A percentile compares a stretch with the other conserved stretches of the same genome.
phyloP scores from a whole-genome alignment of 2,797 vertebrate genomes.

The Falco berigora region DNA sequence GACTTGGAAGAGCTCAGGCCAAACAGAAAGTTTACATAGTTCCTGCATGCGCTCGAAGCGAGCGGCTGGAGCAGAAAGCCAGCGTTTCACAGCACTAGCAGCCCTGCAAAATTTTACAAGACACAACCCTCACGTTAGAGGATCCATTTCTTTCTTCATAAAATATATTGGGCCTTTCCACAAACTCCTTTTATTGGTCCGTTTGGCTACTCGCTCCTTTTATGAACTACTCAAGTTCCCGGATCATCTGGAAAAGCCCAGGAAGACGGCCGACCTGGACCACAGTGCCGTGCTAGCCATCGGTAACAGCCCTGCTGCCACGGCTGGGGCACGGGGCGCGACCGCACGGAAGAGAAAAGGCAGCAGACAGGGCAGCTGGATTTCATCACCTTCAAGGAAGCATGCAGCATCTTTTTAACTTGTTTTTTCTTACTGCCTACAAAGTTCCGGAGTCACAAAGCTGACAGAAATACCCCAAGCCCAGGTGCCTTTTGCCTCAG shows the following conservation, averaged over 20 bases:
- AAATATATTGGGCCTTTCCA: conserved; percentile 50
- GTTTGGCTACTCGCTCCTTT: conserved; percentile 47
- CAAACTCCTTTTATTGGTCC: conserved; percentile 52
- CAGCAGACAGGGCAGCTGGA: not conserved
- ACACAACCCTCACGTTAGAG: conserved; percentile 32
- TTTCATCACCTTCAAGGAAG: not conserved
- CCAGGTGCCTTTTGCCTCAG: not conserved
- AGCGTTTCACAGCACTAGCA: not conserved
- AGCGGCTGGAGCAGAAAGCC: not conserved
- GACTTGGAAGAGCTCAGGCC: not conserved
- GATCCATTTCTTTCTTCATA: conserved; percentile 53
- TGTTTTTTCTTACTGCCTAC: not conserved
- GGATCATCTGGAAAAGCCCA: conserved; percentile 5
- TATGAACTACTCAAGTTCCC: conserved; percentile 35
- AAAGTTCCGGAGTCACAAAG: not conserved
- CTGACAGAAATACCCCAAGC: not conserved
- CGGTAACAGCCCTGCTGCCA: not conserved
- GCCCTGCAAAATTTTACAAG: conserved; percentile 55
- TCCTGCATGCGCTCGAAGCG: accelerated
- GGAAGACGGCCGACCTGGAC: not conserved
- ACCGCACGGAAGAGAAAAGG: not conserved
- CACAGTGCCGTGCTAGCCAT: not conserved
- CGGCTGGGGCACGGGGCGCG: not conserved
- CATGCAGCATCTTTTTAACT: not conserved
- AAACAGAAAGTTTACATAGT: not conserved